Base-by-base conservation (phyloP, 1,140 invertebrate species). In the Polyergus mexicanus region DNA sequence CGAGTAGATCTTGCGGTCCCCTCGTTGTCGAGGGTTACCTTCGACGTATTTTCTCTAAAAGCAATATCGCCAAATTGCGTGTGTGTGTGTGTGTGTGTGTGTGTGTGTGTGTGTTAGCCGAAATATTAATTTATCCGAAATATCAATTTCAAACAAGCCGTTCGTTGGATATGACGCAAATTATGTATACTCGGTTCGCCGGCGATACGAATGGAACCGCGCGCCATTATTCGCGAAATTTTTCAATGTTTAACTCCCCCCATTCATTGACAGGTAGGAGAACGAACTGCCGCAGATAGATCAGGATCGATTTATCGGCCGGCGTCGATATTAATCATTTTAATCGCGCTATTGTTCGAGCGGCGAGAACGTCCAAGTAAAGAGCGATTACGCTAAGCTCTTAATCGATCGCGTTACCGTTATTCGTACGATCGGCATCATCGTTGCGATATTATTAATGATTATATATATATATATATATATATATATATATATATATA, bases 401-500 rank as follows among this genome's bases (percentile, higher is more conserved):
- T 86, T 89, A 89, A 89, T 87, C 88, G 78, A 72, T 28, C 41
- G 35, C 74, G 74, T 75, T 78, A 56, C 54, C 84, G 62, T 74
- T 75, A 74, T 83, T 84, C 65, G 54, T 19, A 75, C 62, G 72
- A 89, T 86, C 84, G 32, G 54, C 78, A 63, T 56, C 51, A 72
- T 38, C 84, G 58, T 68, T 56, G 88, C 60, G 68, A 89, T 87
- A 85, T 89, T 87, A 83, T 87, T 85, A n/a, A n/a, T n/a, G n/a
- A n/a, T n/a, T n/a, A n/a, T n/a, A n/a, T n/a, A n/a, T n/a, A n/a
- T n/a, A n/a, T n/a, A n/a, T n/a, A n/a, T n/a, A n/a, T n/a, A n/a
- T n/a, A n/a, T n/a, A n/a, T n/a, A n/a, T n/a, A n/a, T n/a, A n/a
- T n/a, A n/a, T n/a, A n/a, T n/a, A n/a, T n/a, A n/a, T n/a, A n/a